Conservation (phyloP, 2,797 vertebrate genomes). For the Erpetoichthys calabaricus region DNA sequence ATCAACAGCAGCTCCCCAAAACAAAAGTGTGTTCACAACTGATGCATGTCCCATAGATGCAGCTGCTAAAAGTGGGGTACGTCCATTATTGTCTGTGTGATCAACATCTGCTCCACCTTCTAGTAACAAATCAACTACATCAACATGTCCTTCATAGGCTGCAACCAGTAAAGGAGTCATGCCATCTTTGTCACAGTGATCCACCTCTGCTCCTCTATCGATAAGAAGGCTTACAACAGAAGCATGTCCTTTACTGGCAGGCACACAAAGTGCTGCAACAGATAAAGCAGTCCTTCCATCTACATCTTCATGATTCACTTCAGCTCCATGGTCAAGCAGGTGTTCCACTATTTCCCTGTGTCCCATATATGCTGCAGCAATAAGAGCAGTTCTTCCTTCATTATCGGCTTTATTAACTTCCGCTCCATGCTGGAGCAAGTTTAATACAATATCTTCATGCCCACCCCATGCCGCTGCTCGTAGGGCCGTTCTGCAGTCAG, state of each 20-base stretch:
- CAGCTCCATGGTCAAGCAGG: conserved; percentile 81
- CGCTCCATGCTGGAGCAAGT: conserved; percentile 86
- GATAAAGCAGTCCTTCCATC: conserved; percentile 90
- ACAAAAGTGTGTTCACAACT: conserved; percentile 84
- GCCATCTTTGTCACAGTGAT: conserved; percentile 94
- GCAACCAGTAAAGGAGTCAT: conserved; percentile 95
- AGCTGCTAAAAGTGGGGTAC: conserved; percentile 89
- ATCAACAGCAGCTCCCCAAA: conserved; percentile 95
- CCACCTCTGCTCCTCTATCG: conserved; percentile 84
- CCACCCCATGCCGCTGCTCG: conserved; percentile 94
- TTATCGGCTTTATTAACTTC: conserved; percentile 95
- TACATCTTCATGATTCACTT: conserved; percentile 90
- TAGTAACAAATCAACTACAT: conserved; percentile 87
- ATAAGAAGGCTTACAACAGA: conserved; percentile 89
- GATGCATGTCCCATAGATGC: conserved; percentile 95
- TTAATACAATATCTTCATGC: conserved; percentile 91
- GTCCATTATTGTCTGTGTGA: conserved; percentile 90
- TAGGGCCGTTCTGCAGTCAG: conserved; percentile 82
- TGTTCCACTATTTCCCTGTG: conserved; percentile 93
- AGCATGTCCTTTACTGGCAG: conserved; percentile 89
- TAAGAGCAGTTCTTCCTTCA: conserved; percentile 87
- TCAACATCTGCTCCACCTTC: conserved; percentile 94
- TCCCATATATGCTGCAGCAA: conserved; percentile 95
- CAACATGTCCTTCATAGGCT: conserved; percentile 92
- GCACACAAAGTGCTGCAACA: conserved; percentile 87